Conservation (phyloP, 2,797 vertebrate species). For the Poecile montanus region DNA sequence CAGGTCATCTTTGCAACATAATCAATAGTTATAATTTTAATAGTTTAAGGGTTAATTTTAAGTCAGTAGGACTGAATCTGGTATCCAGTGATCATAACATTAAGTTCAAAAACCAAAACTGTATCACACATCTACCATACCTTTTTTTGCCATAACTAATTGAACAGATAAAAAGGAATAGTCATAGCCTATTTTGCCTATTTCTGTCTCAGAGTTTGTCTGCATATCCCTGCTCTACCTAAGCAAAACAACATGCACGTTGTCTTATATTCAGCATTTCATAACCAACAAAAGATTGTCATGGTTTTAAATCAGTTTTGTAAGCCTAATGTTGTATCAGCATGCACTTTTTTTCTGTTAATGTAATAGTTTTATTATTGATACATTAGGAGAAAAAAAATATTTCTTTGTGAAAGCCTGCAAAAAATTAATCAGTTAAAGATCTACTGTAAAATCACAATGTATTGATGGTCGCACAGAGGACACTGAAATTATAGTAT, state of each 20-base stretch:
- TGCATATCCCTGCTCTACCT: neutral
- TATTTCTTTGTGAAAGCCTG: neutral
- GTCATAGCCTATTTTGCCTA: neutral
- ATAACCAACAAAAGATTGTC: neutral
- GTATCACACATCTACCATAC: neutral
- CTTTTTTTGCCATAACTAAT: neutral
- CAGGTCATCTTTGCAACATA: neutral
- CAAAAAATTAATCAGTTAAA: constrained; percentile 36
- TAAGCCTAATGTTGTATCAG: neutral
- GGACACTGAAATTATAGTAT: neutral
- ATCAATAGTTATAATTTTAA: neutral
- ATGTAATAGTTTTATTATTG: neutral
- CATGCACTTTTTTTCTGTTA: neutral
- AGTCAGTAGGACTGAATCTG: neutral
- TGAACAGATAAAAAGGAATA: neutral
- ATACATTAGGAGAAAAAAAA: accelerated
- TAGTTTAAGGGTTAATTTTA: neutral
- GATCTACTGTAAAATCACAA: neutral
- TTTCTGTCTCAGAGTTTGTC: neutral
- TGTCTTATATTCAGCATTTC: neutral
- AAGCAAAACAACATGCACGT: neutral
- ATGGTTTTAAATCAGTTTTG: neutral
- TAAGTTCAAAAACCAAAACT: neutral
- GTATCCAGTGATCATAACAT: neutral
- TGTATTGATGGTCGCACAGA: neutral